Evolutionary conservation across 2,113 vertebrate genomes (phyloP).

Genomic region (Etheostoma cragini): DNA sequence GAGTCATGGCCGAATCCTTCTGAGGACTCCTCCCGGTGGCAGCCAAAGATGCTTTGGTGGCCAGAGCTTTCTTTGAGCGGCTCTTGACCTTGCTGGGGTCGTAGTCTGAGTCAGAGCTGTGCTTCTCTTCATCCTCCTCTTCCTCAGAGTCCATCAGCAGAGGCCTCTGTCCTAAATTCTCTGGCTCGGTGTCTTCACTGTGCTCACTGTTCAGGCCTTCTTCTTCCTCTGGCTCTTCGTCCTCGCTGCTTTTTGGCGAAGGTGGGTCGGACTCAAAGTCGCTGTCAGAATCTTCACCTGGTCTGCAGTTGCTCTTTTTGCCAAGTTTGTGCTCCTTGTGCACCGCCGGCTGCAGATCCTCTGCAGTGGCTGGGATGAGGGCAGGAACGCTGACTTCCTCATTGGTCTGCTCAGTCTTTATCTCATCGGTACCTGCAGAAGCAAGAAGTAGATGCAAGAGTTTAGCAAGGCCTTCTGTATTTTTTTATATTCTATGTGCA

Average conservation of each 20-base stretch:
- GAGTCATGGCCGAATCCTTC: conserved; percentile 49
- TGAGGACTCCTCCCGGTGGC: conserved; percentile 14
- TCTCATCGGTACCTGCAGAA: conserved; percentile 76
- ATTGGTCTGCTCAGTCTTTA: conserved; percentile 68
- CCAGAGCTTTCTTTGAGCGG: conserved; percentile 42
- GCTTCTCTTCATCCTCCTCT: conserved; percentile 91
- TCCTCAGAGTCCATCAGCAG: conserved; percentile 98
- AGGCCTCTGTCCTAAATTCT: conserved; percentile 93
- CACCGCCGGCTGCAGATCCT: conserved; percentile 57
- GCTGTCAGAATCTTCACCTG: conserved; percentile 91
- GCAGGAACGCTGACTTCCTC: conserved; percentile 56
- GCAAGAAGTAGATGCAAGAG: conserved; percentile 19
- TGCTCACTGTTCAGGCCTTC: conserved; percentile 91
- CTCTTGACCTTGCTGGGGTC: conserved; percentile 79
- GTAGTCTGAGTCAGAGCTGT: conserved; percentile 91
- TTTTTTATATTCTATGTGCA: conserved; percentile 4
- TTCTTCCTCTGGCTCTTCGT: conserved; percentile 89
- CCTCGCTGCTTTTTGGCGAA: conserved; percentile 96
- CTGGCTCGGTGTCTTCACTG: conserved; percentile 89
- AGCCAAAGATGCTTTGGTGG: conserved; percentile 13
- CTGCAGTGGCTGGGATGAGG: not conserved
- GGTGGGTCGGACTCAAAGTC: conserved; percentile 98
- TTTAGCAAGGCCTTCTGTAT: not conserved
- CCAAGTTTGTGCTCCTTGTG: conserved; percentile 80
- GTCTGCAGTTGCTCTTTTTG: conserved; percentile 76